phyloP scores from a whole-genome alignment of 2,888 invertebrate genomes.

The Lasioglossum morio region DNA sequence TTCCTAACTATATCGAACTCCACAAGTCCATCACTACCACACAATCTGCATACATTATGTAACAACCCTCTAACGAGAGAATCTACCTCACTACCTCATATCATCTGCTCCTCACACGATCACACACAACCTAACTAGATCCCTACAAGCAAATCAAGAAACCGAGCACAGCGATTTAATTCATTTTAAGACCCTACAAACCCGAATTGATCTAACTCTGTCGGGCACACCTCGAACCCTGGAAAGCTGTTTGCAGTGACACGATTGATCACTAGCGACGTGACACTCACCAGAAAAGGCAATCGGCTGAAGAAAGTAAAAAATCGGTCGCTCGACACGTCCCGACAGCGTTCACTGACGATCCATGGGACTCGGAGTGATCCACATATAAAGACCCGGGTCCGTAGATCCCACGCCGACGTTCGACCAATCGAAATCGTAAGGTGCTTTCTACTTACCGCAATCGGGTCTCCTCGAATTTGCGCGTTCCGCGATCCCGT shows the following conservation, averaged over 20 bases:
- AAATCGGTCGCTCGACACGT: background rate
- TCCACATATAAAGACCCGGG: constrained; percentile 57
- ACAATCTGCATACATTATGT: background rate
- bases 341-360: background rate
- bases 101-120: too few relatives aligned
- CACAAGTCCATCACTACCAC: too few relatives aligned
- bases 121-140: too few relatives aligned
- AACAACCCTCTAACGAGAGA: background rate
- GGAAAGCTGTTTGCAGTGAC: background rate
- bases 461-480: constrained; percentile 39
- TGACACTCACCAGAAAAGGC: background rate
- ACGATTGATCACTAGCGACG: background rate
- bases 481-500: constrained; percentile 12
- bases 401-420: constrained; percentile 40
- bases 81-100: too few relatives aligned
- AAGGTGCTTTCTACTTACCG: constrained; percentile 65
- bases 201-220: background rate
- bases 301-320: background rate
- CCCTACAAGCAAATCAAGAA: background rate
- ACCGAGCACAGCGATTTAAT: background rate
- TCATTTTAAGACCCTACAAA: background rate
- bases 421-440: constrained; percentile 40
- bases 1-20: too few relatives aligned
- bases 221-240: background rate
- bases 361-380: constrained; percentile 14